Percentiles rank a stretch among this genome's conserved stretches.
These are phyloP conservation scores for Chaenogobius annularis DNA, from an alignment of 2,113 vertebrate species.

Conservation along the genomic window DNA sequence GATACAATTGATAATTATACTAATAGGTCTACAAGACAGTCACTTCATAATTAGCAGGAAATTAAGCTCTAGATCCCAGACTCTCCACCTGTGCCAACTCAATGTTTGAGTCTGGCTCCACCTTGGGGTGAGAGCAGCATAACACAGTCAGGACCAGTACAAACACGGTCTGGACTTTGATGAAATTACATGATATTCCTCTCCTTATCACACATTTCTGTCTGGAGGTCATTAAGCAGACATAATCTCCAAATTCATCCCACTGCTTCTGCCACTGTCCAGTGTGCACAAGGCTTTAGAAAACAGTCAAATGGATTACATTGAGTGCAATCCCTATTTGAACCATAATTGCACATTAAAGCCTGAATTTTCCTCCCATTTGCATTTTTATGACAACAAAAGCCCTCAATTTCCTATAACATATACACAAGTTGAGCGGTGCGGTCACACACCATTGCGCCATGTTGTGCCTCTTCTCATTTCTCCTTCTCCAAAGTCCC, in stretches of 20 bases:
- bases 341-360: slow-evolving; percentile 2
- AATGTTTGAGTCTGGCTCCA: too few relatives aligned
- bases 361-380: not conserved
- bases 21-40: too few relatives aligned
- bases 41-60: too few relatives aligned
- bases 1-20: too few relatives aligned
- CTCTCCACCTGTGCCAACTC: too few relatives aligned
- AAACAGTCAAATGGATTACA: not conserved
- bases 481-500: slow-evolving; percentile 1
- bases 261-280: not conserved
- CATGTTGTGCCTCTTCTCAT: not conserved
- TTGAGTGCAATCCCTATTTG: not conserved
- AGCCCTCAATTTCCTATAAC: not conserved
- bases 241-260: not conserved
- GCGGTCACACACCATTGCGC: not conserved
- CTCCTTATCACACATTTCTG: too few relatives aligned
- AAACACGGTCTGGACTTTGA: too few relatives aligned
- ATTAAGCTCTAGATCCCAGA: too few relatives aligned
- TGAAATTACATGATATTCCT: too few relatives aligned
- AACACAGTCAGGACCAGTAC: too few relatives aligned
- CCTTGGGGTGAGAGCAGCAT: too few relatives aligned
- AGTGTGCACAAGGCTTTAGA: not conserved
- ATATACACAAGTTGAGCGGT: not conserved
- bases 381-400: not conserved
- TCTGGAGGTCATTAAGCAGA: too few relatives aligned